Percentiles rank a stretch among this genome's conserved stretches.
Evolutionary conservation across 2,797 vertebrate species (phyloP).

Genomic region (Thamnophis elegans): DNA sequence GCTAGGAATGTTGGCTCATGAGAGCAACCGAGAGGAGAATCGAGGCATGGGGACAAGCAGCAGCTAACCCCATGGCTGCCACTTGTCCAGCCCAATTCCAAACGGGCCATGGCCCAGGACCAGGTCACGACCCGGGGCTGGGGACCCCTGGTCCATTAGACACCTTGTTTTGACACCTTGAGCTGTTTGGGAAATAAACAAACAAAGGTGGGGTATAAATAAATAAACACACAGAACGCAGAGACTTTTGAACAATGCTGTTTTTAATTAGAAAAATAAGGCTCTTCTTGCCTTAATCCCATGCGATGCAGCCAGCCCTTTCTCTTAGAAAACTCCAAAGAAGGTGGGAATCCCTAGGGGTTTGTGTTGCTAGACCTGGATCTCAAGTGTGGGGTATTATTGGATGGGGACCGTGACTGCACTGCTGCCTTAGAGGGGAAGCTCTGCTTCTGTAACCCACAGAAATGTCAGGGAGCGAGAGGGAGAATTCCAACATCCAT

Average conservation of each 20-base stretch:
- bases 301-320: neutral
- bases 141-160: neutral
- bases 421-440: neutral
- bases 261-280: slow-evolving; percentile 10
- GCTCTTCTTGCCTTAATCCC: neutral
- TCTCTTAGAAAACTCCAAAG: neutral
- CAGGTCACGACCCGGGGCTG: neutral
- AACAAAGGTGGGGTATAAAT: neutral
- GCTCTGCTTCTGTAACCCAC: neutral
- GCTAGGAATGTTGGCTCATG: neutral
- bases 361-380: neutral
- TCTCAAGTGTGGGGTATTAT: neutral
- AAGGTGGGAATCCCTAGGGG: neutral
- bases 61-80: neutral
- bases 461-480: neutral
- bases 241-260: neutral
- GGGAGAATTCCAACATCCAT: neutral
- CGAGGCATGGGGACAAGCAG: neutral
- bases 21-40: neutral
- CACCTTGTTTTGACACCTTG: neutral
- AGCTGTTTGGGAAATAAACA: neutral
- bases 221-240: neutral
- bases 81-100: neutral
- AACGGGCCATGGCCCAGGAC: neutral
- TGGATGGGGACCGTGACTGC: neutral